A percentile compares a stretch with the other conserved stretches of the same genome.
Evolutionary conservation across 2,888 invertebrate species (phyloP).

Genomic region (Acronicta leporina): DNA sequence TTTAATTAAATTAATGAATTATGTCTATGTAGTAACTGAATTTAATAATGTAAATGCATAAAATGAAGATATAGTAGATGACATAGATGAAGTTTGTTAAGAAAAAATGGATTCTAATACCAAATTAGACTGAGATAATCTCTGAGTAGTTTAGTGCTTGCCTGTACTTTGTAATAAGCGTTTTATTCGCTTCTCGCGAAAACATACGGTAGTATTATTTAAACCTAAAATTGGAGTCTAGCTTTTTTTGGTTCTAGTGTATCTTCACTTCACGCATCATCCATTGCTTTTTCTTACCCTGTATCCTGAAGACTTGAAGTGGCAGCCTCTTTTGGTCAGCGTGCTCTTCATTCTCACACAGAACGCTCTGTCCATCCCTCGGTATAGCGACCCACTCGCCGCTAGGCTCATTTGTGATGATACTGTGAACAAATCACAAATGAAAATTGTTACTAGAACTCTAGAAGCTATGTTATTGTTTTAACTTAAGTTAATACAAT

Average conservation of each 20-base stretch:
- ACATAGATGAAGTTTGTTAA: too few relatives aligned
- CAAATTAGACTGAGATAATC: too few relatives aligned
- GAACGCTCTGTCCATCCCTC: conserved; percentile 97
- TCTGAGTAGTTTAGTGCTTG: too few relatives aligned
- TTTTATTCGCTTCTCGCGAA: too few relatives aligned
- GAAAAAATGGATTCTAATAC: too few relatives aligned
- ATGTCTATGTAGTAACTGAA: too few relatives aligned
- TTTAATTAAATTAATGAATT: too few relatives aligned
- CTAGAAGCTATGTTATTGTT: too few relatives aligned
- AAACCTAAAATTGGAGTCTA: not conserved
- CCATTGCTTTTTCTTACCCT: conserved; percentile 91
- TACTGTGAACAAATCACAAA: conserved; percentile 88
- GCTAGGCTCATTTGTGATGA: conserved; percentile 95
- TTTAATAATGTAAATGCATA: not conserved
- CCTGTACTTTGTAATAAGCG: too few relatives aligned
- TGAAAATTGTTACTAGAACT: conserved; percentile 3
- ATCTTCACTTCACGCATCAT: conserved; percentile 22
- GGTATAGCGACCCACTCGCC: conserved; percentile 92
- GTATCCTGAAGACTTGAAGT: conserved; percentile 98
- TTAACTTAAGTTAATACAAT: too few relatives aligned
- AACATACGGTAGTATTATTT: too few relatives aligned
- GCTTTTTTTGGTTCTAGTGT: conserved; percentile 17
- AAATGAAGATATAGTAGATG: conserved; percentile 25
- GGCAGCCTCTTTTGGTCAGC: conserved; percentile 98
- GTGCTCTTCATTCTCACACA: conserved; percentile 99